These are phyloP conservation scores for Halictus quadricinctus DNA, from an alignment of 2,888 invertebrate species.

Conservation along the genomic window DNA sequence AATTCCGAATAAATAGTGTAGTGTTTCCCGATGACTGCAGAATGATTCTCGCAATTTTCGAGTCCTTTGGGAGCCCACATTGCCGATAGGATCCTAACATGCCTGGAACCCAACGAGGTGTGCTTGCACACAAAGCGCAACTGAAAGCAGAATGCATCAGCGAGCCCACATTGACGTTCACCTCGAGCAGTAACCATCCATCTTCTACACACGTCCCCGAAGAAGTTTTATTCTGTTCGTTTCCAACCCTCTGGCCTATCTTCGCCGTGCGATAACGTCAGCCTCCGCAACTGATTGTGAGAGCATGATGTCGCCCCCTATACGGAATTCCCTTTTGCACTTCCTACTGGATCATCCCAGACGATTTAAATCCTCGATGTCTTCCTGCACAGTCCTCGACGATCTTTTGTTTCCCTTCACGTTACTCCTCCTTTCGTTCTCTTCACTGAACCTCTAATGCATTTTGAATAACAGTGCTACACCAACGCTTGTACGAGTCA, in stretches of 20 bases:
- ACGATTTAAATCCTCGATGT: constrained; percentile 64
- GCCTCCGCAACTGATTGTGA: constrained; percentile 66
- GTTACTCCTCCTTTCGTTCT: neutral
- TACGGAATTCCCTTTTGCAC: constrained; percentile 62
- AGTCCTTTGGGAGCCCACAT: constrained; percentile 37
- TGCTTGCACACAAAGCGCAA: constrained; percentile 37
- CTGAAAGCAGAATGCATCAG: constrained; percentile 50
- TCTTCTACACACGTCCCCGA: constrained; percentile 70
- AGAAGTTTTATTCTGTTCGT: constrained; percentile 73
- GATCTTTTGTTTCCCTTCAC: constrained; percentile 28
- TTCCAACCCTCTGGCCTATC: constrained; percentile 61
- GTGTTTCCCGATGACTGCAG: constrained; percentile 1
- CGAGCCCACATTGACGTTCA: constrained; percentile 37
- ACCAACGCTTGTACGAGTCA: too few species aligned
- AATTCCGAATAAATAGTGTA: neutral
- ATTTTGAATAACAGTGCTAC: neutral
- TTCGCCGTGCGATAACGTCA: constrained; percentile 66
- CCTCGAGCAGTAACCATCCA: constrained; percentile 70
- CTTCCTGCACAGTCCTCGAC: constrained; percentile 52
- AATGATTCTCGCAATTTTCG: constrained; percentile 36
- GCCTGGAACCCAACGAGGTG: constrained; percentile 51
- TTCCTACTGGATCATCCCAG: constrained; percentile 62
- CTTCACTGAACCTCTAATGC: neutral
- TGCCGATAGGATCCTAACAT: constrained; percentile 69
- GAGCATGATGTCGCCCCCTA: constrained; percentile 62